Evolutionary conservation across 1,140 invertebrate species (phyloP), one percentile per base, ranked within the genome.

Genomic region (Drosophila pruinosa): DNA sequence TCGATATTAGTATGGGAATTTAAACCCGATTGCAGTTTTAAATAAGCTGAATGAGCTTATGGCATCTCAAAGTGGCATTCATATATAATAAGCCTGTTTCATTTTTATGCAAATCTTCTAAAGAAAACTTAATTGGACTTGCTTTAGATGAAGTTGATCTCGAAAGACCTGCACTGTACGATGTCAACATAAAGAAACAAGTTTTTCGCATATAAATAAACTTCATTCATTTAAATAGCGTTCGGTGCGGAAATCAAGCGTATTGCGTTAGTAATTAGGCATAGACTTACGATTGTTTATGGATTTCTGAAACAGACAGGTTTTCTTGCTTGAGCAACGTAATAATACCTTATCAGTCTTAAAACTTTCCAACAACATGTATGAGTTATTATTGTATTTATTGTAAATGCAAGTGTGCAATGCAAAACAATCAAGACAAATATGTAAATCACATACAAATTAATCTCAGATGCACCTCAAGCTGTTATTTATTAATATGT

Each of bases 171-270:
- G 77, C 69, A 85, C 43, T 85, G 81, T 86, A 83, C 70, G 64
- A 65, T 63, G 76, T 57, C 48, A 72, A 65, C 68, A 76, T 61
- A 70, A 47, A 36, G 15, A 82, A 85, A 85, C 80, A 68, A 45
- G 80, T 85, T 85, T 43, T 54, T 59, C 68, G 65, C 56, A 85
- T 81, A 86, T 58, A 64, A 76, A 73, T 79, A 65, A 71, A 74
- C 65, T 74, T 69, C 48, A 62, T 83, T 59, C 34, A 59, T 72
- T 63, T 76, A 52, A 80, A 79, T 81, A 83, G 59, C 34, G 45
- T 65, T 68, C 22, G 61, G 75, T 71, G 77, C 80, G 80, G 80
- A 85, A 85, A 77, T 85, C 31, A 75, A 57, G 6, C 53, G 63
- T 48, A 58, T 56, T 72, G 59, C 68, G 57, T 80, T 75, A 28